phyloP scores from a whole-genome alignment of 2,797 vertebrate genomes.

The Chelon auratus region DNA sequence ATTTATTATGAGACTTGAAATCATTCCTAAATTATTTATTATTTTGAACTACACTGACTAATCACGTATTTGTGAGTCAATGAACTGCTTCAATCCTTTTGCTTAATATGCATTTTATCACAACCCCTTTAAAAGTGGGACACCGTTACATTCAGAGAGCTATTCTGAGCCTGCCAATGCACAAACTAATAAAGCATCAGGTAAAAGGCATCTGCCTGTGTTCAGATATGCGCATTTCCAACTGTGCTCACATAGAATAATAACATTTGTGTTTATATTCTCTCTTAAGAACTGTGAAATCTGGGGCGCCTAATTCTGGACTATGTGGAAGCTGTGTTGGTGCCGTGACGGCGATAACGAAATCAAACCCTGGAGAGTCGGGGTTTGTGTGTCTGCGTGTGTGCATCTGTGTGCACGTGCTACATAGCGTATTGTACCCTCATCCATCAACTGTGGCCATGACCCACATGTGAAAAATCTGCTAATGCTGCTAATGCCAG shows the following conservation, averaged over 20 bases:
- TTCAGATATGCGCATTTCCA: constrained; percentile 47
- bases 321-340: constrained; percentile 10
- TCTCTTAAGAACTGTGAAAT: constrained; percentile 61
- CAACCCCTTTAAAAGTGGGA: constrained; percentile 36
- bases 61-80: constrained; percentile 6
- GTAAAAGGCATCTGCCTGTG: constrained; percentile 26
- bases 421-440: constrained; percentile 30
- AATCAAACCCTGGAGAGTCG: constrained; percentile 40
- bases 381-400: not conserved
- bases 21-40: not conserved
- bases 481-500: constrained; percentile 44
- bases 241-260: constrained; percentile 36
- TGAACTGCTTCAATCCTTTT: constrained; percentile 8
- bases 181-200: constrained; percentile 33
- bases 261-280: constrained; percentile 53
- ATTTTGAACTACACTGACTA: constrained; percentile 3
- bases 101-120: constrained; percentile 37
- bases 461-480: constrained; percentile 61
- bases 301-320: constrained; percentile 54
- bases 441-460: constrained; percentile 43
- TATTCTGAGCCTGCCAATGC: constrained; percentile 30
- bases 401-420: constrained; percentile 27
- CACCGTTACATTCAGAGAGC: constrained; percentile 19
- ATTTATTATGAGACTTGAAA: not conserved
- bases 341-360: constrained; percentile 48